These are phyloP conservation scores for Andrena bicolor DNA, from an alignment of 2,888 invertebrate species.

Conservation along the genomic window DNA sequence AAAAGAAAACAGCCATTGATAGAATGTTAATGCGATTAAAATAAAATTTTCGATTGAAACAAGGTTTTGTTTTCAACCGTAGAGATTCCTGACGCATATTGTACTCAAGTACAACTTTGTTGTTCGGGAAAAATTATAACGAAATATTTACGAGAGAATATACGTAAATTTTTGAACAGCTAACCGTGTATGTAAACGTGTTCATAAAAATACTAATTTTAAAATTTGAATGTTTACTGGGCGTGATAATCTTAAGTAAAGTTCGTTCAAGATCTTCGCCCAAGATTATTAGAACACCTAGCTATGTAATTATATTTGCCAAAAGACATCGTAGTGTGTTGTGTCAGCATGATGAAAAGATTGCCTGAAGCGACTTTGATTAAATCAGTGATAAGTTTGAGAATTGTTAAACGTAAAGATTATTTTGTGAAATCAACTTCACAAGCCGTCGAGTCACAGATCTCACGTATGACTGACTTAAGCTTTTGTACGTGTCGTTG, in stretches of 20 bases:
- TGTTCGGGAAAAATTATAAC: too few species aligned
- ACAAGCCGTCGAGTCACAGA: slow-evolving; percentile 53
- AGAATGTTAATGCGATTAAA: slow-evolving; percentile 27
- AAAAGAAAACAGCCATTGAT: slow-evolving; percentile 1
- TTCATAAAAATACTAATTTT: background rate
- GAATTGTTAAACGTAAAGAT: background rate
- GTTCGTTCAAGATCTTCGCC: too few species aligned
- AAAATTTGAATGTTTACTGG: background rate
- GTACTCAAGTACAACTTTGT: too few species aligned
- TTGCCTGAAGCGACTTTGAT: too few species aligned
- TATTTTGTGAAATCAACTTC: slow-evolving; percentile 30
- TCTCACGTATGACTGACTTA: slow-evolving; percentile 49
- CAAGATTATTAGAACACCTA: too few species aligned
- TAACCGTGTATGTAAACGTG: background rate
- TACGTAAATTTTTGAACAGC: too few species aligned
- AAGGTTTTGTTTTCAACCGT: background rate
- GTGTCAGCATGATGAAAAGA: too few species aligned
- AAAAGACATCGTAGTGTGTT: too few species aligned
- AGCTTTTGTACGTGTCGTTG: slow-evolving; percentile 60
- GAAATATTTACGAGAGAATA: too few species aligned
- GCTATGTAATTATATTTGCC: too few species aligned
- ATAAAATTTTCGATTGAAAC: background rate
- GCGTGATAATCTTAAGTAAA: too few species aligned
- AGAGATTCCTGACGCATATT: slow-evolving; percentile 10
- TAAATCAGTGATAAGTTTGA: too few species aligned